A percentile compares a stretch with the other conserved stretches of the same genome.
Conservation (phyloP, 2,888 invertebrate genomes). For the Caenorhabditis sinica region DNA sequence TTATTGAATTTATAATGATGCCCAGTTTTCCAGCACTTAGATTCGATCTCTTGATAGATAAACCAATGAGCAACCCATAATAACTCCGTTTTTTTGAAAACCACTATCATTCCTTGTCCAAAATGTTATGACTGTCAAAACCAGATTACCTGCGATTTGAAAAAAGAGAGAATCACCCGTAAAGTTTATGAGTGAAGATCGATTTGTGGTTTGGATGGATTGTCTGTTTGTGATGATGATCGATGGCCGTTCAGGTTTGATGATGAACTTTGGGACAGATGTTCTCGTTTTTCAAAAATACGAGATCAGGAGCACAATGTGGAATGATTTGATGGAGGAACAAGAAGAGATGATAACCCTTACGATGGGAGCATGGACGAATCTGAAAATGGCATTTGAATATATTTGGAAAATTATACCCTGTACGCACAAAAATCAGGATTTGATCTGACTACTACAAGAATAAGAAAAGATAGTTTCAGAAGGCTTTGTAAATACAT, state of each 20-base stretch:
- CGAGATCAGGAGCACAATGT: background rate
- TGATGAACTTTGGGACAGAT: constrained; percentile 15
- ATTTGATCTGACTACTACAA: no score
- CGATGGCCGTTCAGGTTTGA: constrained; percentile 22
- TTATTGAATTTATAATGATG: constrained; percentile 24
- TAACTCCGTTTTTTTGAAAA: background rate
- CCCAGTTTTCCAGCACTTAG: background rate
- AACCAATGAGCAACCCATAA: constrained; percentile 19
- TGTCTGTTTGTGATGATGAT: constrained; percentile 40
- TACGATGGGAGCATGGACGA: no score
- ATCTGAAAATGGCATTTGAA: no score
- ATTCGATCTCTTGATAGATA: background rate
- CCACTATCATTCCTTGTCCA: background rate
- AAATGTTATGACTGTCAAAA: constrained; percentile 18
- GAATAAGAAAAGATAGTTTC: no score
- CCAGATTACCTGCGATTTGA: constrained; percentile 19
- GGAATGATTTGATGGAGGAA: background rate
- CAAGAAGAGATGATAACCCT: background rate
- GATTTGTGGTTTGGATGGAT: constrained; percentile 15
- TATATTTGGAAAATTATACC: no score
- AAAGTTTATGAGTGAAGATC: constrained; percentile 18
- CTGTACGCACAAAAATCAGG: no score
- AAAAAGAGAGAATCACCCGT: background rate
- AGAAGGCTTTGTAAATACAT: no score
- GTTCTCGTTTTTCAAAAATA: background rate